A percentile compares a stretch with the other conserved stretches of the same genome.
phyloP scores from a whole-genome alignment of 2,113 vertebrate genomes.

The Antidorcas marsupialis region DNA sequence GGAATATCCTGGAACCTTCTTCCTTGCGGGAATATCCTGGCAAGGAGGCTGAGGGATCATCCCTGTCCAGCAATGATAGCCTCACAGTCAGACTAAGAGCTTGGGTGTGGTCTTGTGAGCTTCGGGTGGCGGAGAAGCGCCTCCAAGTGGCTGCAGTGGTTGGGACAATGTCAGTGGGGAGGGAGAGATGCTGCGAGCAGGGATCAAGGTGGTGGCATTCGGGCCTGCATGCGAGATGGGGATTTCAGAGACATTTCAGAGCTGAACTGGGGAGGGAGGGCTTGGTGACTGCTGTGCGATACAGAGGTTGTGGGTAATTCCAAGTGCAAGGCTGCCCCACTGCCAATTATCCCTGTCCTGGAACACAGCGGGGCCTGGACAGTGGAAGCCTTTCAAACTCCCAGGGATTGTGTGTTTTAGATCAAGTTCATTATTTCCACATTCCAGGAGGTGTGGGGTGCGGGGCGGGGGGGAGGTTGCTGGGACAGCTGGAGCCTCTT shows the following conservation, averaged over 20 bases:
- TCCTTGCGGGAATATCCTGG: not conserved
- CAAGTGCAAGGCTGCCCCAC: fast-evolving
- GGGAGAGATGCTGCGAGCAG: too few species aligned
- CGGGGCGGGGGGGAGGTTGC: not conserved
- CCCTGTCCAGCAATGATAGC: not conserved
- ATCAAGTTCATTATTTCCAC: not conserved
- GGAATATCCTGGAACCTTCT: not conserved
- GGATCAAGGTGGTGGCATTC: fast-evolving
- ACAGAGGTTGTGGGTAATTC: not conserved
- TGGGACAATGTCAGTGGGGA: not conserved
- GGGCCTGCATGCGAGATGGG: fast-evolving
- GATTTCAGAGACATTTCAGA: not conserved
- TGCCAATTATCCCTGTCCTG: fast-evolving
- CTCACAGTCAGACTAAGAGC: not conserved
- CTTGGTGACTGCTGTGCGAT: fast-evolving
- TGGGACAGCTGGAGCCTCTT: not conserved
- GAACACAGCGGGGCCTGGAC: not conserved
- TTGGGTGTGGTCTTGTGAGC: not conserved
- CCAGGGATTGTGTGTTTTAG: too few species aligned
- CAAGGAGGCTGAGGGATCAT: not conserved
- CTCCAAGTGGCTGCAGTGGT: fast-evolving
- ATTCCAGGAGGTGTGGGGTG: not conserved
- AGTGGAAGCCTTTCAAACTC: not conserved
- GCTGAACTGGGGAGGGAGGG: not conserved
- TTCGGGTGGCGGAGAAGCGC: fast-evolving